A percentile compares a stretch with the other conserved stretches of the same genome.
phyloP scores from a whole-genome alignment of 2,888 invertebrate species.

The Globia sparganii region DNA sequence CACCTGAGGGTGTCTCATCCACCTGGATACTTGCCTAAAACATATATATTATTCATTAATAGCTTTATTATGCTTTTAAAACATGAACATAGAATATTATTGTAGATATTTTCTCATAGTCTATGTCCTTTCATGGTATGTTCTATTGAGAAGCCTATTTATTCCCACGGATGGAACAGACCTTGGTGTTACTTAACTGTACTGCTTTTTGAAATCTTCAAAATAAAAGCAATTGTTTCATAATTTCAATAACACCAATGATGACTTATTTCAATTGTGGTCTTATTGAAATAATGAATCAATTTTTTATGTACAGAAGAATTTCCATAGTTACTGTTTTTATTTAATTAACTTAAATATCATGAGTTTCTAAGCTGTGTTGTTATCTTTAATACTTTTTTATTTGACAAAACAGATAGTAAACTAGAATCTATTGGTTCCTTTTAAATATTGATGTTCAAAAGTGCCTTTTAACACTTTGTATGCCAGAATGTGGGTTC shows the following conservation, averaged over 20 bases:
- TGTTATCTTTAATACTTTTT: too few species aligned
- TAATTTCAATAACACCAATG: background rate
- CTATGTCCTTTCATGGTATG: too few species aligned
- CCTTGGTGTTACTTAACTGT: background rate
- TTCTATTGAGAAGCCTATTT: background rate
- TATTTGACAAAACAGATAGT: background rate
- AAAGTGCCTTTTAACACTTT: background rate
- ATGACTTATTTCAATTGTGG: too few species aligned
- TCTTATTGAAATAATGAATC: too few species aligned
- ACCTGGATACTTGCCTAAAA: slow-evolving; percentile 82
- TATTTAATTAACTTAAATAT: background rate
- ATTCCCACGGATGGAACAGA: too few species aligned
- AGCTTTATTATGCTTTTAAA: background rate
- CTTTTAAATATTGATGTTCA: background rate
- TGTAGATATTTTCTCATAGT: background rate
- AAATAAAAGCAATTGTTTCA: background rate
- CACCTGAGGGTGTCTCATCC: slow-evolving; percentile 78
- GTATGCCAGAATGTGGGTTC: too few species aligned
- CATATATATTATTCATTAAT: background rate
- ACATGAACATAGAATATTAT: background rate
- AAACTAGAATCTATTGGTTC: background rate
- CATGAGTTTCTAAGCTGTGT: background rate
- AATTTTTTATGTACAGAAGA: background rate
- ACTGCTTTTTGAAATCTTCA: background rate
- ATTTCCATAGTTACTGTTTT: background rate